phyloP scores from a whole-genome alignment of 2,113 vertebrate species.

The Raja brachyura region DNA sequence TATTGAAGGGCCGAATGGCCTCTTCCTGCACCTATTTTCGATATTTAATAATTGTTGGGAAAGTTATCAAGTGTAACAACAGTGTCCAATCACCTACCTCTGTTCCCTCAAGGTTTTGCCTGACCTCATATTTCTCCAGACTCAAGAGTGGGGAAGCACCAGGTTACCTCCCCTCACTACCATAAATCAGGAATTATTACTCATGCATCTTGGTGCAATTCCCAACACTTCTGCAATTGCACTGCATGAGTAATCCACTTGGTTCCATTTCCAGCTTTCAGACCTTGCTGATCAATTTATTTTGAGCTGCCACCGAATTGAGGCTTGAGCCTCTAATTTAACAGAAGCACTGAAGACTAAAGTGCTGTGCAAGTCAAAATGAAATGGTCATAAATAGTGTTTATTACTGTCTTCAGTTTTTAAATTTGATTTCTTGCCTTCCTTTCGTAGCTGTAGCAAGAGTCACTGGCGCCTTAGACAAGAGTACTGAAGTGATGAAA shows the following conservation, averaged over 20 bases:
- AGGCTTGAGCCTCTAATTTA: not conserved
- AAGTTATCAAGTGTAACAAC: not conserved
- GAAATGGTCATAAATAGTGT: not conserved
- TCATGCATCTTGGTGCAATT: not conserved
- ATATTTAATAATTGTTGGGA: too few relatives aligned
- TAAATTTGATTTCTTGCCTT: not conserved
- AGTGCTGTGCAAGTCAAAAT: not conserved
- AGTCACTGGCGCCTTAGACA: slow-evolving; percentile 84
- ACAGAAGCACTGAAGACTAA: not conserved
- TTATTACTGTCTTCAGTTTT: not conserved
- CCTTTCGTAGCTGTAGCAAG: slow-evolving; percentile 70
- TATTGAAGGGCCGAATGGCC: too few relatives aligned
- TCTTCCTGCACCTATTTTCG: too few relatives aligned
- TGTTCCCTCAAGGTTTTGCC: not conserved
- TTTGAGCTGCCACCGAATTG: not conserved
- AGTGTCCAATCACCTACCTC: not conserved
- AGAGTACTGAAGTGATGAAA: slow-evolving; percentile 97
- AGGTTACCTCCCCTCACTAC: not conserved
- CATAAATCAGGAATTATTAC: not conserved
- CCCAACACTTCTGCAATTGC: not conserved
- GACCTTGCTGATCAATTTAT: not conserved
- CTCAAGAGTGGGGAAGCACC: not conserved
- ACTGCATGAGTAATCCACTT: too few relatives aligned
- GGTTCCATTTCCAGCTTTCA: too few relatives aligned
- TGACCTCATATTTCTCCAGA: too few relatives aligned